Evolutionary conservation across 1,140 invertebrate species (phyloP).

Genomic region (Mizuhopecten yessoensis): DNA sequence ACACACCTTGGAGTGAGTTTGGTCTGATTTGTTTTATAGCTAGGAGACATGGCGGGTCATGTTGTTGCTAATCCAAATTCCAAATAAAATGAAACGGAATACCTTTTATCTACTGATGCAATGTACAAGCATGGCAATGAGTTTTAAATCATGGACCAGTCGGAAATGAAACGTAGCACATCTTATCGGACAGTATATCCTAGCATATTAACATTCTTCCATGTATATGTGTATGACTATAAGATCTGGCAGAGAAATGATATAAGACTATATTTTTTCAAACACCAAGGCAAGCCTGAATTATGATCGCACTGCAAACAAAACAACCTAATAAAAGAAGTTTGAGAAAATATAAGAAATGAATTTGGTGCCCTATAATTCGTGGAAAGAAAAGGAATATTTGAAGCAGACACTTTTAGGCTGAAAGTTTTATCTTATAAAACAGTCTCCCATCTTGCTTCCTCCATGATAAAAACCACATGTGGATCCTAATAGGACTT

Average conservation of each 20-base stretch:
- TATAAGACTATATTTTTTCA: background rate
- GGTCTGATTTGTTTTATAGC: background rate
- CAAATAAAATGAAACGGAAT: background rate
- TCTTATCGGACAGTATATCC: background rate
- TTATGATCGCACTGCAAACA: background rate
- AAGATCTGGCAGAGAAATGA: background rate
- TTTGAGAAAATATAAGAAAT: background rate
- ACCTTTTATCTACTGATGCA: background rate
- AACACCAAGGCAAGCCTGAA: background rate
- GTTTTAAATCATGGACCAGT: background rate
- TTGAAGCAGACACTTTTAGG: background rate
- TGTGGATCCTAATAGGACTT: background rate
- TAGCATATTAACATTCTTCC: background rate
- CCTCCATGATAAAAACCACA: background rate
- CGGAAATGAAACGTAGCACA: conserved; percentile 7
- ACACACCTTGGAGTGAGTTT: background rate
- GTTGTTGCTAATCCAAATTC: background rate
- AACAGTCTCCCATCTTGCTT: background rate
- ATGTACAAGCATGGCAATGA: background rate
- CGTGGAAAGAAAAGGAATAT: background rate
- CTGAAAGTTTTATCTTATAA: background rate
- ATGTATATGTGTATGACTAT: background rate
- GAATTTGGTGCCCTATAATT: background rate
- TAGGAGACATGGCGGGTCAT: conserved; percentile 2
- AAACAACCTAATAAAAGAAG: background rate